Evolutionary conservation across 2,888 invertebrate genomes (phyloP).

Genomic region (Seira sanloemensis): DNA sequence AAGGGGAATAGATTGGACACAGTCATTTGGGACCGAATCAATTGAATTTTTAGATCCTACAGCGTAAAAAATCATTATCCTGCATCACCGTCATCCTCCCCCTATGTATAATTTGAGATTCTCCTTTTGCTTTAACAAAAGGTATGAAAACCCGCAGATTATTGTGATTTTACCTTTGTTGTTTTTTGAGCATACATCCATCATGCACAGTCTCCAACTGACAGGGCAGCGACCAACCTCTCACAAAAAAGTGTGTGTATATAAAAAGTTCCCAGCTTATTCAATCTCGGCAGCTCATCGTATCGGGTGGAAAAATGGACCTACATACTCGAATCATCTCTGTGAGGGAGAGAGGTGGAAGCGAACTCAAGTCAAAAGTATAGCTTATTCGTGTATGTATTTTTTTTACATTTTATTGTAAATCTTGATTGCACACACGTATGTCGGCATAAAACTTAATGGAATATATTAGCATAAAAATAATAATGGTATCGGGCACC

Average conservation of each 20-base stretch:
- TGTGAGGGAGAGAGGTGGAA: too few species aligned
- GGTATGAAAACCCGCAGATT: conserved; percentile 61
- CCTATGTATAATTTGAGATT: not conserved
- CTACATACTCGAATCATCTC: too few species aligned
- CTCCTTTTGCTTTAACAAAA: conserved; percentile 24
- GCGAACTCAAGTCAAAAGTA: too few species aligned
- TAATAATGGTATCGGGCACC: conserved; percentile 43
- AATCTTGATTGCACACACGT: not conserved
- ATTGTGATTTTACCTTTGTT: conserved; percentile 58
- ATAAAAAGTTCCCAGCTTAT: not conserved
- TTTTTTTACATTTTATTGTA: conserved; percentile 8
- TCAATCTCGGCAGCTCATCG: conserved; percentile 27
- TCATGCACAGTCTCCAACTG: conserved; percentile 12
- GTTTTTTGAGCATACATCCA: conserved; percentile 38
- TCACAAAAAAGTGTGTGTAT: not conserved
- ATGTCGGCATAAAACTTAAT: not conserved
- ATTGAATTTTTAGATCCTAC: conserved; percentile 22
- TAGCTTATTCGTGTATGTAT: not conserved
- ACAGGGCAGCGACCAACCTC: not conserved
- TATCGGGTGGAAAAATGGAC: too few species aligned
- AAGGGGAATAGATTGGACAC: not conserved
- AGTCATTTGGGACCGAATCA: conserved; percentile 10
- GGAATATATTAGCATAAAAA: conserved; percentile 42
- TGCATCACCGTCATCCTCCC: not conserved
- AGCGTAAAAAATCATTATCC: conserved; percentile 1